Evolutionary conservation across 2,113 vertebrate genomes (phyloP), one percentile per base, ranked within the genome.

Genomic region (Neoarius graeffei): DNA sequence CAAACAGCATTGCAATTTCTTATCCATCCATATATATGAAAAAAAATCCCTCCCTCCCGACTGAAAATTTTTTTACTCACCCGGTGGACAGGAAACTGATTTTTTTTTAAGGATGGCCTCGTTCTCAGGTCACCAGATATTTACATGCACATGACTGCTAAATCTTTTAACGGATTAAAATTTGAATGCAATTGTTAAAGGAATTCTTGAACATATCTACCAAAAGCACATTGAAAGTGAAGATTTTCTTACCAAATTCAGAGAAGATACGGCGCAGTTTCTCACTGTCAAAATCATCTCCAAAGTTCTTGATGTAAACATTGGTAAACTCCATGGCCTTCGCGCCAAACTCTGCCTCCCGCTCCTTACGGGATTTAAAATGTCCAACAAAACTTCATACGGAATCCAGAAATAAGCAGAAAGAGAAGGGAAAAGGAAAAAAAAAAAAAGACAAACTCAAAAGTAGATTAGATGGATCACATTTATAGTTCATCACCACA

Each of bases 301-400:
- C 95, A 87, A 99, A 98, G 94, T 99, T 99, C 94, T 99, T 99
- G 90, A 99, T 96, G 19, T 99, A 99, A 86, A 99, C 95, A 0
- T 99, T 99, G 92, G 98, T 99, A 93, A 98, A 99, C 89, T 97
- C 97, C 93, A 96, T 85, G 0, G 96, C 96, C 87, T 93, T 96
- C 11, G 95, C 93, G 13, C 97, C 98, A 89, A 96, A 94, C 94
- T 99, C 98, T 0, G 96, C 93, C 88, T 98, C 97, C 0, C 98
- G 95, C 83, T 99, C 97, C 82, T 96, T 97, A n/a, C 97, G 96
- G 79, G 98, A 99, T 91, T 99, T 99, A 92, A 99, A 99, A 56
- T 98, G 96, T 87, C 98, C 98, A 7, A 99, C 98, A 89, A 98
- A 99, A 66, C 98, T 99, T 93, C 0, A 87, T 62, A 90, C 59